Evolutionary conservation across 2,113 vertebrate species (phyloP), one percentile per base, ranked within the genome.

Genomic region (Corythoichthys haematopterus): DNA sequence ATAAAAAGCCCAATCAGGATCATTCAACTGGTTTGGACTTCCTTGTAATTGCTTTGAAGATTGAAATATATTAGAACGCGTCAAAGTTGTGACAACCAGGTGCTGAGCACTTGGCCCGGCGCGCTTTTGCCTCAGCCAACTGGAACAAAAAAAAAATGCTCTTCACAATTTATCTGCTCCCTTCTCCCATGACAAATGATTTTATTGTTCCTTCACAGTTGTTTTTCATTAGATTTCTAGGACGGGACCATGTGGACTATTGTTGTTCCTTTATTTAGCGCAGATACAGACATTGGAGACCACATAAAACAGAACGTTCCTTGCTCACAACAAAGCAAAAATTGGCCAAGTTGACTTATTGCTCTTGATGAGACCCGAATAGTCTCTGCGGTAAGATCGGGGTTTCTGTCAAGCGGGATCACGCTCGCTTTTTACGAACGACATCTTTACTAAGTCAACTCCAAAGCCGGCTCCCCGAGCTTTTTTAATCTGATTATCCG

Each of bases 191-290:
- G 88, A 91, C 90, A 92, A 91, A 90, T 91, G 3, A 80, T 92
- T 92, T 90, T 88, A 90, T 91, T 87, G 87, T 89, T 89, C 85
- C 86, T 84, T 75, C 62, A 91, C 85, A 91, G 88, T 91, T 91
- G 83, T 87, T 91, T 88, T 83, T 93, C 80, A 88, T 93, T 93
- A 88, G 83, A 60, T 48, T 71, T 77, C 64, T 87, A 79, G 80
- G 74, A 81, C 57, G 82, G 86, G 81, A 81, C 58, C 10, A 16
- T 85, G 81, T 79, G 83, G 70, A 43, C 80, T 47, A 68, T 83
- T 83, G 64, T 88, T 77, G 56, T 80, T 87, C 67, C 62, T 78
- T 74, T 80, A 72, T 74, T 73, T 53, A 43, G 73, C 50, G 48
- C 66, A 61, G 71, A 78, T 76, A 55, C 65, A 65, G 62, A 58